These are phyloP conservation scores for Butorides virescens DNA, from an alignment of 2,113 vertebrate species.

Conservation along the genomic window DNA sequence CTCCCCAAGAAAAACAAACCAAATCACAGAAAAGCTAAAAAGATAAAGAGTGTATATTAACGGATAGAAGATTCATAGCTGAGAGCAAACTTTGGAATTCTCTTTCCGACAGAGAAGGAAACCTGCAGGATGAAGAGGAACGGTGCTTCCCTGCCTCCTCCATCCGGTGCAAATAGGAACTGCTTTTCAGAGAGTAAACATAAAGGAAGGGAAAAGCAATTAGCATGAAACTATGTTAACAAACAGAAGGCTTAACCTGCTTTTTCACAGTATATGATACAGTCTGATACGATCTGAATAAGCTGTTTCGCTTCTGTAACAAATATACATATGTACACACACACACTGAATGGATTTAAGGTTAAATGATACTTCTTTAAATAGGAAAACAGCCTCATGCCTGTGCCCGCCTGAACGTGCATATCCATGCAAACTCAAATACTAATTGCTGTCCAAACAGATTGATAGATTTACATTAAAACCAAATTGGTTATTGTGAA, in stretches of 20 bases:
- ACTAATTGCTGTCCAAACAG: background rate
- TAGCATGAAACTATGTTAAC: slow-evolving; percentile 24
- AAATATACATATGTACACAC: background rate
- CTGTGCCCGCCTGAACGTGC: slow-evolving; percentile 2
- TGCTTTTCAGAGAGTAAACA: slow-evolving; percentile 13
- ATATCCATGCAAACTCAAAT: background rate
- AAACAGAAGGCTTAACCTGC: background rate
- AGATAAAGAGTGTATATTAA: background rate
- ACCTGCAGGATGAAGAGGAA: slow-evolving; percentile 33
- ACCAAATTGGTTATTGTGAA: background rate
- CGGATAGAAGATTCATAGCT: background rate
- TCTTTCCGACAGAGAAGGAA: slow-evolving; percentile 35
- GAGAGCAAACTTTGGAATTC: slow-evolving; percentile 16
- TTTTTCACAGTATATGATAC: background rate
- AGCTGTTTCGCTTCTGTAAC: background rate
- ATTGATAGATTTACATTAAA: background rate
- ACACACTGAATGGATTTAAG: slow-evolving; percentile 16
- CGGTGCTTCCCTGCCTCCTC: slow-evolving; percentile 4
- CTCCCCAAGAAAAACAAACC: background rate
- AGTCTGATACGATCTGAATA: background rate
- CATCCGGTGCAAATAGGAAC: slow-evolving; percentile 21
- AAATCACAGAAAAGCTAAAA: slow-evolving; percentile 53
- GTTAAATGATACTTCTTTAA: slow-evolving; percentile 15
- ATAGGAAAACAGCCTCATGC: slow-evolving; percentile 52
- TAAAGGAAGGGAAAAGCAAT: slow-evolving; percentile 49